Evolutionary conservation across 2,797 vertebrate species (phyloP).

Genomic region (Paguma larvata): DNA sequence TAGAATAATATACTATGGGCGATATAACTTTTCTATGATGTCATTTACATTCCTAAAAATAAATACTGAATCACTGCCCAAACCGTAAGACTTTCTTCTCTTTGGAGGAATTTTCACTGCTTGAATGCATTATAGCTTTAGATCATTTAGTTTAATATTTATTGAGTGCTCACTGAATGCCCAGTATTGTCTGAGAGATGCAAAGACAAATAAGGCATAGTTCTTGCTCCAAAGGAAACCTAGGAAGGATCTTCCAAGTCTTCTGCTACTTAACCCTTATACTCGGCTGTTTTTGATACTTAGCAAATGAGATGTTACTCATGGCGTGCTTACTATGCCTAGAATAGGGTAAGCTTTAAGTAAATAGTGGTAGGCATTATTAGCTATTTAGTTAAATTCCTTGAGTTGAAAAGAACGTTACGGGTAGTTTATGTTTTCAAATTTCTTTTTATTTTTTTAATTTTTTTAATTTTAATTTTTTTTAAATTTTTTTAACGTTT

Average conservation of each 20-base stretch:
- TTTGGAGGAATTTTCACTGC: slow-evolving; percentile 38
- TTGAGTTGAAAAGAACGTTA: slow-evolving; percentile 12
- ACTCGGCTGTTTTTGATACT: not conserved
- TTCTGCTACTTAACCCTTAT: not conserved
- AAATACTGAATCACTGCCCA: slow-evolving; percentile 11
- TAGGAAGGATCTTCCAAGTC: not conserved
- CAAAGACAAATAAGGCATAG: not conserved
- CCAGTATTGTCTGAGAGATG: not conserved
- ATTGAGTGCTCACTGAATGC: not conserved
- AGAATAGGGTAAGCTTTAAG: not conserved
- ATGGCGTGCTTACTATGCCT: not conserved
- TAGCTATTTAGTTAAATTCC: not conserved
- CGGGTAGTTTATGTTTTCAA: not conserved
- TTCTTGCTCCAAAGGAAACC: slow-evolving; percentile 28
- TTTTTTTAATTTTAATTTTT: too few relatives aligned
- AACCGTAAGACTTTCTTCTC: slow-evolving; percentile 5
- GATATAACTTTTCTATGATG: not conserved
- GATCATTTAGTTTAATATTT: slow-evolving; percentile 14
- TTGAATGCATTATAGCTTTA: slow-evolving; percentile 32
- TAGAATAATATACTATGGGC: not conserved
- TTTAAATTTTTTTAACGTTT: too few relatives aligned
- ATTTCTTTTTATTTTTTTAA: not conserved
- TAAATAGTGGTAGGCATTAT: not conserved
- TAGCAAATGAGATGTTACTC: not conserved
- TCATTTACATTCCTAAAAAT: slow-evolving; percentile 9